A percentile compares a stretch with the other conserved stretches of the same genome.
These are phyloP conservation scores for Sterrhoptilus dennistouni DNA, from an alignment of 2,113 vertebrate species.

Conservation along the genomic window DNA sequence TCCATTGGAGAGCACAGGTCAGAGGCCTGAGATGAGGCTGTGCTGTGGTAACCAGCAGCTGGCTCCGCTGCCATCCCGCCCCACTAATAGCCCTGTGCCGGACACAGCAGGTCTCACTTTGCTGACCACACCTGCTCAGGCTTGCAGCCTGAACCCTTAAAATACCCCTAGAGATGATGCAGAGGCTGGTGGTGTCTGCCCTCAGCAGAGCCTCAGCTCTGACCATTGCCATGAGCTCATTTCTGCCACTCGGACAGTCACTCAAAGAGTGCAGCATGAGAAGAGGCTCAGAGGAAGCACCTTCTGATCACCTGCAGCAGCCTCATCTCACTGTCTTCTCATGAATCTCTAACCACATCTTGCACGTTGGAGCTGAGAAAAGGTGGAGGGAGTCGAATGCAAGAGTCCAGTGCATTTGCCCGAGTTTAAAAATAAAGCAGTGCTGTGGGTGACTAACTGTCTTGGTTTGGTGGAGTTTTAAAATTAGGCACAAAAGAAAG, in stretches of 20 bases:
- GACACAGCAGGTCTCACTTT: not conserved
- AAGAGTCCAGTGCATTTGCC: not conserved
- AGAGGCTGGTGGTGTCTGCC: not conserved
- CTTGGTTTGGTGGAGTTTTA: constrained; percentile 33
- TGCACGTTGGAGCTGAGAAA: not conserved
- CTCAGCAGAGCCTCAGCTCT: not conserved
- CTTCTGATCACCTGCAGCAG: not conserved
- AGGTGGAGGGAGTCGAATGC: not conserved
- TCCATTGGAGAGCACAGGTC: not conserved
- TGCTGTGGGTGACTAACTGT: not conserved
- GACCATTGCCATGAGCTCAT: not conserved
- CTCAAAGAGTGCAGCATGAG: not conserved
- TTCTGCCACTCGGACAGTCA: not conserved
- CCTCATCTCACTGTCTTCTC: not conserved
- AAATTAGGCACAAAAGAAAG: constrained; percentile 32
- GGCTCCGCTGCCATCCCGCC: fast-evolving
- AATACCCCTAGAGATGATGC: not conserved
- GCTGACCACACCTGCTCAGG: not conserved
- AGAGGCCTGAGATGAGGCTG: not conserved
- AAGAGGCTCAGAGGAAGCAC: not conserved
- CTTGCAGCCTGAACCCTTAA: constrained; percentile 3
- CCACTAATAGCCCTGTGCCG: not conserved
- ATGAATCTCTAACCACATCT: constrained; percentile 9
- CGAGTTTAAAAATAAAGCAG: constrained; percentile 50
- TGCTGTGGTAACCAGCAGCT: not conserved